A percentile compares a stretch with the other conserved stretches of the same genome.
These are phyloP conservation scores for Microplitis mediator DNA, from an alignment of 1,140 invertebrate genomes.

Conservation along the genomic window DNA sequence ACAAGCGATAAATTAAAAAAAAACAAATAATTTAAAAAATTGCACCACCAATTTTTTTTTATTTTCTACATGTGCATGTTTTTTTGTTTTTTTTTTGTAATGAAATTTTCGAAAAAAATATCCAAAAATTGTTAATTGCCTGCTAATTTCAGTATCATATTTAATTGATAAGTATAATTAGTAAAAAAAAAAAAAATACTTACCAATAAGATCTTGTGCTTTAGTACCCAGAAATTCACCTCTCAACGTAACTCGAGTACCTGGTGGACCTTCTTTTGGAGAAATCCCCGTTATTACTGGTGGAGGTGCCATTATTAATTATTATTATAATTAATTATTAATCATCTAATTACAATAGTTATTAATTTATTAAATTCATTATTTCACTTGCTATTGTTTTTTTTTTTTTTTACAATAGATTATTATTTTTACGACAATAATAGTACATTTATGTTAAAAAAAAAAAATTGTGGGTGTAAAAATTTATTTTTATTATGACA, in stretches of 20 bases:
- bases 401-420: neutral
- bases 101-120: too few relatives aligned
- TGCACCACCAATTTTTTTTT: too few relatives aligned
- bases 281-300: conserved; percentile 95
- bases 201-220: conserved; percentile 86
- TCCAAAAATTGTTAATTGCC: too few relatives aligned
- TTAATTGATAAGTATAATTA: too few relatives aligned
- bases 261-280: conserved; percentile 96
- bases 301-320: conserved; percentile 70
- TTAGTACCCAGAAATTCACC: conserved; percentile 93
- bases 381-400: neutral
- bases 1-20: too few relatives aligned
- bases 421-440: neutral
- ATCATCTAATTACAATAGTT: neutral
- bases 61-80: too few relatives aligned
- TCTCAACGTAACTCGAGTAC: conserved; percentile 92
- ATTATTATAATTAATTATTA: conserved; percentile 11
- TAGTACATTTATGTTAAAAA: neutral
- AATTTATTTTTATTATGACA: neutral
- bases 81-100: too few relatives aligned
- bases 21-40: too few relatives aligned
- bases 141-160: too few relatives aligned
- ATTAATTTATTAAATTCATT: neutral
- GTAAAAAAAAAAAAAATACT: conserved; percentile 33
- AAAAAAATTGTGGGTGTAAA: too few relatives aligned